These are phyloP conservation scores for Platycercus adscitus DNA, from an alignment of 2,113 vertebrate species.

Conservation along the genomic window DNA sequence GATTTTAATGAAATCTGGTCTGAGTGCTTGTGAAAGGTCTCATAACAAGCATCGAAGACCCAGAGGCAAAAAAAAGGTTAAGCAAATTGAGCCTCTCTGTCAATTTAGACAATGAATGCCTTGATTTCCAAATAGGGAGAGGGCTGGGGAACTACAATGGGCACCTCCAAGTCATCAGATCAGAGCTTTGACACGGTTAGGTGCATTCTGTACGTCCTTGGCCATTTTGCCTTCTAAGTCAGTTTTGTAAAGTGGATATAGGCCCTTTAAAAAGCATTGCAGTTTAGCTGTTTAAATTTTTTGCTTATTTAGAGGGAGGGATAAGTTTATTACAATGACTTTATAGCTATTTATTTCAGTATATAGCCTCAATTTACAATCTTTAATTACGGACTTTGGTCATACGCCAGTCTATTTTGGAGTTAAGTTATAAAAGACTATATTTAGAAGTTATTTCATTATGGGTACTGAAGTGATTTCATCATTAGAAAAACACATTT, in stretches of 20 bases:
- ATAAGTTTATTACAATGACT: background rate
- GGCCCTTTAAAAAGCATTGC: background rate
- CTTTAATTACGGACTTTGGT: background rate
- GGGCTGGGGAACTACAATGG: background rate
- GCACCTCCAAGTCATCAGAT: background rate
- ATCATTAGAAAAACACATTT: background rate
- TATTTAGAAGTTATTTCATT: background rate
- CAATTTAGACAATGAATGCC: background rate
- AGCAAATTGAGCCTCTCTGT: background rate
- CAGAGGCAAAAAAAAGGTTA: background rate
- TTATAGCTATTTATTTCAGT: background rate
- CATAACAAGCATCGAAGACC: background rate
- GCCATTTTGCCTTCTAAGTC: background rate
- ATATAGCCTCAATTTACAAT: background rate
- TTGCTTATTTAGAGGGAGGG: background rate
- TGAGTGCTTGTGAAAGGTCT: background rate
- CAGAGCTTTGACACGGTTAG: background rate
- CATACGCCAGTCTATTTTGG: background rate
- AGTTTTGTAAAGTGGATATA: background rate
- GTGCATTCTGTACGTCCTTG: background rate
- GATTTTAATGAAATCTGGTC: background rate
- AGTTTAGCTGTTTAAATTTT: background rate
- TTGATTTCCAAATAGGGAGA: background rate
- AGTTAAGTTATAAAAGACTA: background rate
- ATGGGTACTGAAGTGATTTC: background rate